Conservation (phyloP, 2,888 invertebrate genomes). For the Escarpia spicata region DNA sequence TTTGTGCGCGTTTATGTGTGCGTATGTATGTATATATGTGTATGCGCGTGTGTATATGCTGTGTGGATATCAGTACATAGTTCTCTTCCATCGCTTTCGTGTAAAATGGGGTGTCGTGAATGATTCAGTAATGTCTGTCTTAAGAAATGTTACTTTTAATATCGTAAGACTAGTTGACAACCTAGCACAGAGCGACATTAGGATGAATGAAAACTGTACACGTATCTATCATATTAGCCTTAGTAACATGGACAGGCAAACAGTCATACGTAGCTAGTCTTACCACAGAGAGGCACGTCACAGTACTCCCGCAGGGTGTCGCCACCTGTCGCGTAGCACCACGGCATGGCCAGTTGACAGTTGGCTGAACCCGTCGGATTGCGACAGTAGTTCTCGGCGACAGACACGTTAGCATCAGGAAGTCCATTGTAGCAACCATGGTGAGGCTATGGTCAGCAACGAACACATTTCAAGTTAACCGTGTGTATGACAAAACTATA, state of each 20-base stretch:
- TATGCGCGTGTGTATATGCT: no score
- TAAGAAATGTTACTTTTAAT: not conserved
- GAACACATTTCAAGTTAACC: not conserved
- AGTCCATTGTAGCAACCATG: not conserved
- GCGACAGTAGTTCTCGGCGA: constrained; percentile 10
- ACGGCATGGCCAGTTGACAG: not conserved
- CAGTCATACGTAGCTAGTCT: not conserved
- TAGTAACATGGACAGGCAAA: not conserved
- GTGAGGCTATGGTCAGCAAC: not conserved
- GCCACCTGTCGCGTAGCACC: not conserved
- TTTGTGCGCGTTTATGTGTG: no score
- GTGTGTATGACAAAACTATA: no score
- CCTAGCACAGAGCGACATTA: not conserved
- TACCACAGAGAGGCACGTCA: not conserved
- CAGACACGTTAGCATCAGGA: not conserved
- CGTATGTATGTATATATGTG: no score
- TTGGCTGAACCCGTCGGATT: not conserved
- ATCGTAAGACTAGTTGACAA: not conserved
- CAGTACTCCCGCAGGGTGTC: not conserved
- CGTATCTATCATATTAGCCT: not conserved
- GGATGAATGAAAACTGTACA: not conserved
- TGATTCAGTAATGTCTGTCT: no score
- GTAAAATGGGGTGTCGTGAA: no score
- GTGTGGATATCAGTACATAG: no score
- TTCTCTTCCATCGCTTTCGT: no score